Evolutionary conservation across 2,113 vertebrate species (phyloP), one percentile per base, ranked within the genome.

Genomic region (Litocranius walleri): DNA sequence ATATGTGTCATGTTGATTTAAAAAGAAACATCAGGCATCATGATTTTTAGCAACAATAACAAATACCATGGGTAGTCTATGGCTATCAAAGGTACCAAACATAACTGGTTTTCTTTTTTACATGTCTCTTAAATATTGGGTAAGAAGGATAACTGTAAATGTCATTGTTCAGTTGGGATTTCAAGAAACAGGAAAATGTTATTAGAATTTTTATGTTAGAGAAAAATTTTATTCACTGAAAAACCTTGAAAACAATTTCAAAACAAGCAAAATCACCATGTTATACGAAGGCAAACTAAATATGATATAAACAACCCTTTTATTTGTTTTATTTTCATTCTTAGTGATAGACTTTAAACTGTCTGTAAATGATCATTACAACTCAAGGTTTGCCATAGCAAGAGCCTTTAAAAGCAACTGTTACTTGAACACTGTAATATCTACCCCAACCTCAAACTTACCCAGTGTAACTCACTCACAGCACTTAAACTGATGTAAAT

Each of bases 401-500:
- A 45, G 33, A 54, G 3, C 74, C 83, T 94, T 91, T 23, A 87
- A 97, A 97, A 95, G 5, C 43, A 94, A 40, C 16, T 92, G 90
- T 82, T 97, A 78, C 88, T 97, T 97, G 82, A 96, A 90, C 50
- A 54, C 13, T 93, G 3, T 97, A 81, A 12, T 83, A 52, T 86
- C 96, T 96, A 90, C 52, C 23, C 97, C 94, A 97, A 67, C 89
- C 77, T 90, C 80, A 97, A 59, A 97, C 78, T 64, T 98, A 14
- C 36, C 97, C 92, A 98, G 45, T 48, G 43, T 94, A 97, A 48
- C 93, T 98, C 96, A 96, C 98, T 98, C 94, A 92, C 87, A 98
- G 91, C 95, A 84, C 83, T 99, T 95, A 98, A 98, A 98, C 91
- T 98, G 94, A 98, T 98, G 56, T 98, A 98, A 98, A 98, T 1